Base-by-base conservation (phyloP, 2,797 vertebrate species). In the Lacerta viridis region DNA sequence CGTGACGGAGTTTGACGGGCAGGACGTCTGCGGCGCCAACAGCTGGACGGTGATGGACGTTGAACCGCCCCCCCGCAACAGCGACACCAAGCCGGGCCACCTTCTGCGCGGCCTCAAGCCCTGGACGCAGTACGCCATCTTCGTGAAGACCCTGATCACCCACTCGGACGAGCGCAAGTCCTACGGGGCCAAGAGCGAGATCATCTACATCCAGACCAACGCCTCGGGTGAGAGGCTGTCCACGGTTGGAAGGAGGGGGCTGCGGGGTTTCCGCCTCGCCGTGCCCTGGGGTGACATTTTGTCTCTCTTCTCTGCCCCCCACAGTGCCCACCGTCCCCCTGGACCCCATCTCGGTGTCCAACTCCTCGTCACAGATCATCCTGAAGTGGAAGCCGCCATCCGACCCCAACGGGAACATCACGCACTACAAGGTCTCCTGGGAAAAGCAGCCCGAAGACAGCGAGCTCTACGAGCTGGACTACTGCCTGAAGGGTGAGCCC, bases 51-150 rank as follows among this genome's bases (percentile, higher is more conserved):
- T 99, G 2, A 97, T 98, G 11, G 99, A 99, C 66, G 98, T 99
- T 1, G 98, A 99, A 3, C 98, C 99, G 0, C 99, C 99, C 0
- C 80, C 89, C 0, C 98, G 99, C 3, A 91, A 97, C 2, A 95
- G 96, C 0, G 98, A 99, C 1, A 92, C 94, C 89, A 98, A 98
- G 88, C 95, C 96, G 1, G 98, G 98, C 0, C 96, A 97, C 95
- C 96, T 99, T 41, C 98, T 99, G 93, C 94, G 97, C n/a, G 96
- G 97, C 1, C 90, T 99, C 87, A 99, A 99, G 92, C 98, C 99
- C 7, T 99, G 98, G 98, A 99, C 98, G 0, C 99, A 99, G 89
- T 99, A 99, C 0, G 99, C 99, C 86, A 98, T 99, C 89, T 99
- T 99, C 91, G 98, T 99, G 41, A 99, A 99, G 96, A 99, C 99